phyloP scores from a whole-genome alignment of 2,797 vertebrate genomes.

The Anomalospiza imberbis region DNA sequence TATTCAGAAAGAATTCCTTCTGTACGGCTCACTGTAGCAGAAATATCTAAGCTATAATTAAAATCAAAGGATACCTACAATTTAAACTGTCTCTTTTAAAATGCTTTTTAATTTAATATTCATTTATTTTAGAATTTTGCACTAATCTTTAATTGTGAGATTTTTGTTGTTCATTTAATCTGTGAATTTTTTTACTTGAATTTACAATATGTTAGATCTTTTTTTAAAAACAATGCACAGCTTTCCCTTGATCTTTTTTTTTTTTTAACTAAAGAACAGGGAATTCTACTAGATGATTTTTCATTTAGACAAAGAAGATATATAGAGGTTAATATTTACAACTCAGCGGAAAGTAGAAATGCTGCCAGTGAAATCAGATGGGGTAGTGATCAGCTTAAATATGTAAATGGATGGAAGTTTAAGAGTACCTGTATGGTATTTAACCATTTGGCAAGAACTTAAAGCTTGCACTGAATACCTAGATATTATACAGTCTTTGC shows the following conservation, averaged over 20 bases:
- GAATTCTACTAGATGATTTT: neutral
- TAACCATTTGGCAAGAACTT: neutral
- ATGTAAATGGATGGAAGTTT: accelerated
- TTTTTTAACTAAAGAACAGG: neutral
- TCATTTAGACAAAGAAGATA: neutral
- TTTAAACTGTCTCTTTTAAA: neutral
- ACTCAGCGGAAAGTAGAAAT: neutral
- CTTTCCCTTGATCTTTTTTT: neutral
- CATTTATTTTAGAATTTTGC: neutral
- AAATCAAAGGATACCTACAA: neutral
- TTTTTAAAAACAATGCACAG: neutral
- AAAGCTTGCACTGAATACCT: neutral
- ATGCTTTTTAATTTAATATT: neutral
- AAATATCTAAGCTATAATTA: neutral
- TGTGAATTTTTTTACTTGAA: neutral
- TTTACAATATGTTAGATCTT: accelerated
- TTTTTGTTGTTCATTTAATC: neutral
- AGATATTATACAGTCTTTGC: accelerated
- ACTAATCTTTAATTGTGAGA: neutral
- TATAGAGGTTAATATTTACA: neutral
- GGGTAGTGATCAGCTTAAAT: neutral
- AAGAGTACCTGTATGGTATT: neutral
- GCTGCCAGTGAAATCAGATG: neutral
- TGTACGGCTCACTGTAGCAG: neutral
- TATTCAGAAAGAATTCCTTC: neutral